Conservation (phyloP, 2,113 vertebrate species). For the Lethenteron reissneri region DNA sequence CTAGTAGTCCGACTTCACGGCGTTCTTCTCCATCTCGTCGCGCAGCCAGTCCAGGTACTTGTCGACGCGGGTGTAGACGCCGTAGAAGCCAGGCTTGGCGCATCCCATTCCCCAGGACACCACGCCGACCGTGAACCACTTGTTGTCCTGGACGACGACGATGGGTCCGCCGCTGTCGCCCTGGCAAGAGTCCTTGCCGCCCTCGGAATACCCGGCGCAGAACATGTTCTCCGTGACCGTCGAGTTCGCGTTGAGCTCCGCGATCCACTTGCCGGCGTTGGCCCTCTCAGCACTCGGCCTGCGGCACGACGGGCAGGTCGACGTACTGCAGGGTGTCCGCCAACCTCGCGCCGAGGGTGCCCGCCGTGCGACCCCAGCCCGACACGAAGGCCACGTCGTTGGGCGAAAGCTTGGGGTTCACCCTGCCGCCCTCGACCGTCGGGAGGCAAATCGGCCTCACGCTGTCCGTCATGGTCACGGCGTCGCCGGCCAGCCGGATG, state of each 20-base stretch:
- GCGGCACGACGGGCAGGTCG: slow-evolving; percentile 19
- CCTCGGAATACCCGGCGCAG: slow-evolving; percentile 35
- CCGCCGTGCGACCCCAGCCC: slow-evolving; percentile 37
- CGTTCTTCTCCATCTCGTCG: background rate
- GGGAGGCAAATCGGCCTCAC: slow-evolving; percentile 59
- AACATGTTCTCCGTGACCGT: slow-evolving; percentile 56
- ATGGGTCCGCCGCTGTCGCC: slow-evolving; percentile 59
- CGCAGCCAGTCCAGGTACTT: slow-evolving; percentile 28
- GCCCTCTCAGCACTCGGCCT: slow-evolving; percentile 14
- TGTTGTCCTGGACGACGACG: slow-evolving; percentile 14
- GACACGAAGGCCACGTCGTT: slow-evolving; percentile 36
- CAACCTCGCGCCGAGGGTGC: fast-evolving
- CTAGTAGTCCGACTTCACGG: no score
- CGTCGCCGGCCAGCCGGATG: slow-evolving; percentile 28
- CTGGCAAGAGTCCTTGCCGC: slow-evolving; percentile 34
- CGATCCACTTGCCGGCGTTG: slow-evolving; percentile 11
- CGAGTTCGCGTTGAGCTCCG: fast-evolving
- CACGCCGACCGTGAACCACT: slow-evolving; percentile 29
- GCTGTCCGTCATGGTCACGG: slow-evolving; percentile 28
- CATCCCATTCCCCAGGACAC: slow-evolving; percentile 39
- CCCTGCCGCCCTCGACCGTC: slow-evolving; percentile 10
- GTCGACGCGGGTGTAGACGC: slow-evolving; percentile 36
- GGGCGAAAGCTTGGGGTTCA: slow-evolving; percentile 8
- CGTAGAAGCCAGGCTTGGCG: slow-evolving; percentile 19
- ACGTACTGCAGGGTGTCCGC: slow-evolving; percentile 20